Conservation (phyloP, 2,113 vertebrate genomes). For the Microtus pennsylvanicus region DNA sequence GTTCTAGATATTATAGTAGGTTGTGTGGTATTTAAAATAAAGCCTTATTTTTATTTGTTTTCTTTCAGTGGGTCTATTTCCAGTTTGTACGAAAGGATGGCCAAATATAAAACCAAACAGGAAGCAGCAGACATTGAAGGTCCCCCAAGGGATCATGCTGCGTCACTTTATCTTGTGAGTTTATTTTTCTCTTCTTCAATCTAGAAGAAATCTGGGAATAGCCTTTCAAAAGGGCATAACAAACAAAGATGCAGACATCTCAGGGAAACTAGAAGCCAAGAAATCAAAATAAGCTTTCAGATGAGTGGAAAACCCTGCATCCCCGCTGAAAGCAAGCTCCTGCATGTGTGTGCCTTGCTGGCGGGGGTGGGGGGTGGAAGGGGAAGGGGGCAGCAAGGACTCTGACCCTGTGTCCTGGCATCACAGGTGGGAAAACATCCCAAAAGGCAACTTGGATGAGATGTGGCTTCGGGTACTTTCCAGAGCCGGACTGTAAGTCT, state of each 20-base stretch:
- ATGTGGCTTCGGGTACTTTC: conserved; percentile 83
- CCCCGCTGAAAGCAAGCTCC: conserved; percentile 64
- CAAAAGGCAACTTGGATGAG: conserved; percentile 82
- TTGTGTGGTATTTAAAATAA: conserved; percentile 25
- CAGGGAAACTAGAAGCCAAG: conserved; percentile 82
- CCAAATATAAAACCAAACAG: conserved; percentile 61
- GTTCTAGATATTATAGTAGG: neutral
- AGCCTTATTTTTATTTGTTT: conserved; percentile 46
- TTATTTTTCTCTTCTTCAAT: conserved; percentile 61
- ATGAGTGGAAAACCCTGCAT: conserved; percentile 81
- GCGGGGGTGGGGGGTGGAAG: too few species aligned
- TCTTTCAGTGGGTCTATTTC: conserved; percentile 16
- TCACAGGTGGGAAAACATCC: conserved; percentile 85
- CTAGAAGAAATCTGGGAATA: conserved; percentile 42
- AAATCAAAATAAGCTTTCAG: conserved; percentile 84
- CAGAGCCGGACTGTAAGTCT: conserved; percentile 85
- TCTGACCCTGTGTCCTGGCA: conserved; percentile 80
- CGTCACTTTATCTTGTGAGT: conserved; percentile 40
- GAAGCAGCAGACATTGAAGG: conserved; percentile 31
- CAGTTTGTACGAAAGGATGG: conserved; percentile 27
- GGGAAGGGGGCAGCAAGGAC: conserved; percentile 64
- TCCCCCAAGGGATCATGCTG: neutral
- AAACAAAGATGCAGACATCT: conserved; percentile 84
- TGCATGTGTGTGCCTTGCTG: too few species aligned
- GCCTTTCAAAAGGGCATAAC: conserved; percentile 33